phyloP scores from a whole-genome alignment of 2,113 vertebrate species.

The Grallaria varia region DNA sequence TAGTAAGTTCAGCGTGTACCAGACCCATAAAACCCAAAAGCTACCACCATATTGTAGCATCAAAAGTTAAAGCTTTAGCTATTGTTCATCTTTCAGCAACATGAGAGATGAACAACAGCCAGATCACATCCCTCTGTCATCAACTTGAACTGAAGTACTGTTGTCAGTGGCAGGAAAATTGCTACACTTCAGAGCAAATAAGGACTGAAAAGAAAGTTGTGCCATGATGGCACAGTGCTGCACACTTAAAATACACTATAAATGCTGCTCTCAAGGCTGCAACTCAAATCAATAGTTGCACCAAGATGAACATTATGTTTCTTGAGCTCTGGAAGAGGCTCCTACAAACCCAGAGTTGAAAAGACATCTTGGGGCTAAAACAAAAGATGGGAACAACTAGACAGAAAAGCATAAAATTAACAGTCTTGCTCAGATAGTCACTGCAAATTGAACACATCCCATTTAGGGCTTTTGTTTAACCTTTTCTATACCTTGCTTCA shows the following conservation, averaged over 20 bases:
- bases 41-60: not conserved
- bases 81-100: constrained; percentile 40
- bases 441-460: not conserved
- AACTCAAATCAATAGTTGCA: not conserved
- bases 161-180: constrained; percentile 55
- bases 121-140: constrained; percentile 51
- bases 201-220: constrained; percentile 19
- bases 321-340: not conserved
- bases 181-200: constrained; percentile 40
- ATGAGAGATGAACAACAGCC: constrained; percentile 20
- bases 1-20: not conserved
- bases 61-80: constrained; percentile 28
- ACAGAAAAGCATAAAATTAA: not conserved
- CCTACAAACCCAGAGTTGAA: not conserved
- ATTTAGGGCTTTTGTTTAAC: not conserved
- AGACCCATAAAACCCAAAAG: constrained; percentile 3
- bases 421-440: not conserved
- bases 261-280: not conserved
- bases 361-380: not conserved
- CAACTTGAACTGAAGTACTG: constrained; percentile 19
- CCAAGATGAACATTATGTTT: not conserved
- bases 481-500: not conserved
- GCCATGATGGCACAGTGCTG: not conserved
- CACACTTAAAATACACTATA: not conserved
- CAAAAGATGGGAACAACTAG: not conserved